Evolutionary conservation across 1,140 invertebrate genomes (phyloP).

Genomic region (Aphelinus certus): DNA sequence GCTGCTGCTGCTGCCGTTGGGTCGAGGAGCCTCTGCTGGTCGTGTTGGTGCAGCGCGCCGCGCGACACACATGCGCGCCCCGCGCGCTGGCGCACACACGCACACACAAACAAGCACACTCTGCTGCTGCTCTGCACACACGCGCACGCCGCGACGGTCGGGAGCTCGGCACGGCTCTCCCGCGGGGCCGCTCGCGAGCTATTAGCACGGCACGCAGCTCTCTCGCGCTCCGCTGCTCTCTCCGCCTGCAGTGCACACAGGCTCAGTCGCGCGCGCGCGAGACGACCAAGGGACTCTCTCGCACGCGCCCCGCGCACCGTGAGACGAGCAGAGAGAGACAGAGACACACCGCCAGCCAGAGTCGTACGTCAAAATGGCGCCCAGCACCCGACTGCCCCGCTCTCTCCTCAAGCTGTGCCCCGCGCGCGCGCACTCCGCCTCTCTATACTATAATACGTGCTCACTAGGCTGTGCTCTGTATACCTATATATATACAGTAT

Average conservation of each 20-base stretch:
- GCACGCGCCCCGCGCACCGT: constrained; percentile 53
- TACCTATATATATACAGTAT: too few relatives aligned
- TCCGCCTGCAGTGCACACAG: constrained; percentile 31
- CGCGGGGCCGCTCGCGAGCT: background rate
- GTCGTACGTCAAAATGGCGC: constrained; percentile 62
- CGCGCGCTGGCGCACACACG: constrained; percentile 1
- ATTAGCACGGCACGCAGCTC: background rate
- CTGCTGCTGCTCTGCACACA: constrained; percentile 8
- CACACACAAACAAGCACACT: background rate
- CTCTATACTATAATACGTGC: too few relatives aligned
- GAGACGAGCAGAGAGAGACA: constrained; percentile 25
- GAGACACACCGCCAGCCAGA: too few relatives aligned
- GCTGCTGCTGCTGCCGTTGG: too few relatives aligned
- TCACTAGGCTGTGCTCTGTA: too few relatives aligned
- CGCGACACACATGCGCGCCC: background rate
- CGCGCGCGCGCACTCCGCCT: constrained; percentile 38
- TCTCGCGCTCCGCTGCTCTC: background rate
- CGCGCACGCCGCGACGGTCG: too few relatives aligned
- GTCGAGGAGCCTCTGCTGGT: too few relatives aligned
- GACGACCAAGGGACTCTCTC: constrained; percentile 1
- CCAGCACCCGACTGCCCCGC: too few relatives aligned
- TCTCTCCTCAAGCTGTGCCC: too few relatives aligned
- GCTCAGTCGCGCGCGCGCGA: constrained; percentile 43
- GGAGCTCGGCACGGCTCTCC: too few relatives aligned
- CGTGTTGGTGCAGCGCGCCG: too few relatives aligned